Evolutionary conservation across 30 jellyfish, hydroid and myxozoan species (phyloP), one percentile per base, ranked within the genome.

Genomic region (Calvadosia cruxmelitensis): DNA sequence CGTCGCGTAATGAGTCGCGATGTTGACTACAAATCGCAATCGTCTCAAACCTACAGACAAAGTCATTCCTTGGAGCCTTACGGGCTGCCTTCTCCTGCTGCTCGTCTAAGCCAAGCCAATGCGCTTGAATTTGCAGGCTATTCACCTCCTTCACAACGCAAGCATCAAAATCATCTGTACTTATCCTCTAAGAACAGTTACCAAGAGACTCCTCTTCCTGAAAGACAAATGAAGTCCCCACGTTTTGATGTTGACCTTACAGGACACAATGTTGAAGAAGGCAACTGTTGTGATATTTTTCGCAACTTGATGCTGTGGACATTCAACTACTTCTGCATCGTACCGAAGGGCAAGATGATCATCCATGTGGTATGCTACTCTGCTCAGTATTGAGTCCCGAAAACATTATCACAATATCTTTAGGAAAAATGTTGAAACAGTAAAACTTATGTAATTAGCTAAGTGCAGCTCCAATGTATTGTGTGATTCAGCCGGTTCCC

Each of bases 331-430:
- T 42, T 42, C 20, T 10, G 57, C 20, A 5, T 42, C 20, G 20
- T 42, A 42, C 57, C 57, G 57, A 42, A 42, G 20, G 57, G 57
- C 57, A 42, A 42, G 57, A 42, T 42, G 57, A 42, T 42, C 10
- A 5, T 42, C 10, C 57, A 42, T 42, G 57, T 42, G 57, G 57
- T 42, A 20, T 5, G 57, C 10, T 42, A 20, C 10, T 42, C n/a
- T 42, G 57, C 10, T 42, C 57, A 42, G 20, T 42, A 20, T 5
- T 42, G 20, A 5, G 20, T 42, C 57, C 57, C 57, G 20, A 10
- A 42, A 42, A 5, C 57, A n/a, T n/a, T n/a, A n/a, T n/a, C n/a
- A n/a, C n/a, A n/a, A n/a, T n/a, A n/a, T n/a, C n/a, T n/a, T n/a
- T n/a, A n/a, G n/a, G n/a, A n/a, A n/a, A n/a, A n/a, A n/a, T n/a